These are phyloP conservation scores for Ephialtes manifestator DNA, from an alignment of 2,888 invertebrate genomes.

Conservation along the genomic window DNA sequence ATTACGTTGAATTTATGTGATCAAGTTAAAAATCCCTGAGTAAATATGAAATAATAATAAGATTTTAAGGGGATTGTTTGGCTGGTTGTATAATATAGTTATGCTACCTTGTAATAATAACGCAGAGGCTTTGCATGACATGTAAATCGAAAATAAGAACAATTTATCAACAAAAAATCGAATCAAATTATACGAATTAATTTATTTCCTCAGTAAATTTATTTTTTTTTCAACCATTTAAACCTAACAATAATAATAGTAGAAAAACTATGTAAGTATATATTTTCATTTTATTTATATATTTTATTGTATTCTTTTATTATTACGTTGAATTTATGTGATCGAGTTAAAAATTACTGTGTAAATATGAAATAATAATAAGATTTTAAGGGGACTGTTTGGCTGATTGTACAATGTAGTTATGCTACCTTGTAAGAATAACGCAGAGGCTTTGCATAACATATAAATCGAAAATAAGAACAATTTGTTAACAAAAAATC, in stretches of 20 bases:
- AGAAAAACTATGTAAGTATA: no score
- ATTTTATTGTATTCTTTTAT: no score
- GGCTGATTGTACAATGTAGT: background rate
- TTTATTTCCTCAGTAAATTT: no score
- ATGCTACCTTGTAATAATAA: background rate
- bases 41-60: background rate
- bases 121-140: background rate
- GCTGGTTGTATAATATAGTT: background rate
- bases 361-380: background rate
- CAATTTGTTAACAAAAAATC: no score
- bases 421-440: constrained; percentile 1
- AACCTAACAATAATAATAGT: no score
- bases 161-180: no score
- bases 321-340: no score
- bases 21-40: background rate
- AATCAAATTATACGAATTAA: no score
- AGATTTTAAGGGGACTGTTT: background rate
- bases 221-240: no score
- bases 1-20: background rate
- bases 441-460: background rate
- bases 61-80: background rate
- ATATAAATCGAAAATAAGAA: background rate
- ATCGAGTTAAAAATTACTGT: no score
- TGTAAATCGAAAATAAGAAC: background rate
- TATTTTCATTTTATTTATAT: no score